Base-by-base conservation (phyloP, 92 coral and sea anemone genomes). In the Epizoanthus stellaris region DNA sequence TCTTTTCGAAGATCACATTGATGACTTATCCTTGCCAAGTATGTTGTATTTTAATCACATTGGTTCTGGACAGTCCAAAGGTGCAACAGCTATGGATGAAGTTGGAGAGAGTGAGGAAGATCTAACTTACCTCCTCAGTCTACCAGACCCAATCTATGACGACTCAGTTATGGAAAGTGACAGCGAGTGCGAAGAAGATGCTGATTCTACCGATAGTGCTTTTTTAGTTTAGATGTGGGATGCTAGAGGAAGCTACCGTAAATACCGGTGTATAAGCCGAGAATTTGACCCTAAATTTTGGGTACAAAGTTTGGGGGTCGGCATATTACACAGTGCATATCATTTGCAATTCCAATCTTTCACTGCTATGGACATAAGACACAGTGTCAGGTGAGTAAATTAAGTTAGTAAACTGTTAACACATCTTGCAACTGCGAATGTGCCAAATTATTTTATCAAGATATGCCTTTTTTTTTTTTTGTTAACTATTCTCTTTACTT, bases 311-410 rank as follows among this genome's bases (percentile, higher is more conserved):
- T n/a, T n/a, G n/a, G n/a, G n/a, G n/a, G n/a, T n/a, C n/a, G n/a
- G n/a, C 12, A 36, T 6, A 79, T 79, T 12, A 4, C 38, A 11
- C 54, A 79, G 73, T 8, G 17, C 52, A 30, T 79, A 30, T 60
- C 64, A 5, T 80, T 80, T 61, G 60, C 73, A 6, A 63, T 62
- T 80, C 73, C 84, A 1, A 63, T 80, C 6, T 80, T 80, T 43
- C 84, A 80, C 52, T 14, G 84, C 52, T 80, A 80, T 61, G 84
- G 84, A 39, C 84, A 62, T 20, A 80, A 80, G 60, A 49, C 73
- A 59, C 15, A 80, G 42, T 80, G 84, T 20, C 84, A 79, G 84
- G 84, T 63, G 16, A 57, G 39, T 58, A 5, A 14, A 17, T 0
- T 4, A 58, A 30, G 0, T 30, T 30, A 30, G 34, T 30, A 30